Evolutionary conservation across 2,797 vertebrate species (phyloP), one percentile per base, ranked within the genome.

Genomic region (Enteromius radiatus): DNA sequence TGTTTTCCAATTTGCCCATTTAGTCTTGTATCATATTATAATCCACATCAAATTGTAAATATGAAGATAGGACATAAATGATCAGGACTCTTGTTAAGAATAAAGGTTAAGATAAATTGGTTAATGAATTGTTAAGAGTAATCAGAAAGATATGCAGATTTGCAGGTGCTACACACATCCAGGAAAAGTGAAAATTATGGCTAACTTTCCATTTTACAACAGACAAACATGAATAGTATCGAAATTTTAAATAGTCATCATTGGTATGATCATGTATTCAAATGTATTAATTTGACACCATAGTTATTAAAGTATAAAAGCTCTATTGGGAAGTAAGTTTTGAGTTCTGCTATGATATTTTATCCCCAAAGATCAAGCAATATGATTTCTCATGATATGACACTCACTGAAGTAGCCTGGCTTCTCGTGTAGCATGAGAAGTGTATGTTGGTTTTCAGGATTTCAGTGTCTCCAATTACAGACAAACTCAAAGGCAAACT

Each of bases 401-500:
- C 41, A 1, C 67, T 3, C 36, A 45, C 21, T 5, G 2, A 59
- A 76, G 54, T 41, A 59, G 23, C 38, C 59, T 45, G 38, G 56
- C 17, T 65, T 65, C 5, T 14, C 1, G 9, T 23, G 28, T 21
- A 41, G 26, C 5, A 41, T 7, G 26, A 67, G 3, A 78, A 17
- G 41, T 17, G 2, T 56, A 26, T 38, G 14, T 59, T 14, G 23
- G 8, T 38, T 31, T 52, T 28, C 47, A n/a, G 15, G 45, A 59
- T 77, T 64, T 52, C 28, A 33, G 31, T 70, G 79, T 80, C 83
- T 82, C 64, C 76, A 80, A 65, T 68, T 43, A 75, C 64, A 80
- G 64, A 36, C 83, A 83, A 52, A 38, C 80, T 84, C 82, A 74
- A 26, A 67, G 54, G 54, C 31, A 23, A 56, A 83, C 80, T 83